Evolutionary conservation across 2,888 invertebrate species (phyloP), one percentile per base, ranked within the genome.

Genomic region (Sesamia inferens): DNA sequence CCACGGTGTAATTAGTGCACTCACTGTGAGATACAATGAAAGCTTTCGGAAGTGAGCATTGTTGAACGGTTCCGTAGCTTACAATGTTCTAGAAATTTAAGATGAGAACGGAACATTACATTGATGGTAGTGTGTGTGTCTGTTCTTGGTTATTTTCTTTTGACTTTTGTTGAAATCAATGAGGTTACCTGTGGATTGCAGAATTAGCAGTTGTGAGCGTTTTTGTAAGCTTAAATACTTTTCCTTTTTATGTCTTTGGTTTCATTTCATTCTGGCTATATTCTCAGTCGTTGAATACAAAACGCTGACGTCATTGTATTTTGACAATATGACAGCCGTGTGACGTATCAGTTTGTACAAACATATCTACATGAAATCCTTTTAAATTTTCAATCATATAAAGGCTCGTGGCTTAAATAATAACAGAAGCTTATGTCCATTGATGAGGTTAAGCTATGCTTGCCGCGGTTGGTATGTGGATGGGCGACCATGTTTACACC

Each of bases 1-100:
- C 63, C 63, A 66, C 61, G 68, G 79, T 73, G 77, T 85, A 83
- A 83, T 83, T 83, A 82, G 82, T 78, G 74, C 78, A 71, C 57
- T 74, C 61, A 42, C 55, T 67, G 73, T 84, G 44, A 11, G 62
- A 42, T 71, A 71, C 72, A 76, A 65, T 68, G 61, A 69, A 73
- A 61, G 68, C 74, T 51, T 69, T 79, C 71, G 80, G 81, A 71
- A 83, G 79, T 83, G 65, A 71, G 55, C 59, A 74, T 22, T 39
- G 58, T 24, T 69, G 55, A 59, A 71, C 47, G 62, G 81, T 81
- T 83, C 81, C 64, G 76, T 79, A 69, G 55, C 11, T 62, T 42
- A 51, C 51, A 65, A 64, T 55, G 16, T 55, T 68, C 11, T 58
- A 31, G 51, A 77, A 68, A 72, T 68, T 58, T 48, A 47, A 62